Evolutionary conservation across 2,113 vertebrate species (phyloP), one percentile per base, ranked within the genome.

Genomic region (Sceloporus tristichus): DNA sequence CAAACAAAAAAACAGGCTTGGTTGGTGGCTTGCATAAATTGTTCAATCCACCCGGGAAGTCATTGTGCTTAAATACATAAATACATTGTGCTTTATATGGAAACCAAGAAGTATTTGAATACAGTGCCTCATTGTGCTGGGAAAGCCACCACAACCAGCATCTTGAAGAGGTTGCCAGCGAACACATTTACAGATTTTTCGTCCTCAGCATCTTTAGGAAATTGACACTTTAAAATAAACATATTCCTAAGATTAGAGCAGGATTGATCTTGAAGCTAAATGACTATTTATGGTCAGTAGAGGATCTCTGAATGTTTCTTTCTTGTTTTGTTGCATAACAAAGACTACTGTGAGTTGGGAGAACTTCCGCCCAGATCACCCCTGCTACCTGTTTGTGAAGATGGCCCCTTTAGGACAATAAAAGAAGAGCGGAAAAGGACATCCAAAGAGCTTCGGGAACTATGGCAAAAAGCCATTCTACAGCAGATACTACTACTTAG

Each of bases 401-500:
- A 98, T 66, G 93, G 97, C 0, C 91, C 95, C 9, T 97, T 98
- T 86, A 95, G 96, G 48, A 92, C 95, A 0, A 95, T 97, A n/a
- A 96, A 95, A 7, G 98, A 98, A 91, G 98, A 98, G 82, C 96
- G 96, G 89, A 98, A 95, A 76, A 96, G 93, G 78, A 97, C 97
- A 1, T 92, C 97, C 11, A 95, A 93, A 0, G 98, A 99, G 91
- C 97, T 99, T 42, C 96, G 98, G 0, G 98, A 98, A 71, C 95
- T 99, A n/a, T 99, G 99, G 99, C 98, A 95, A 91, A 99, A 99
- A 92, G 98, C 99, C 66, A 98, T 99, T 90, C 95, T 98, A 29
- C 98, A 99, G 89, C 99, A 99, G 95, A 99, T 99, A 88, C 96
- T 99, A 42, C 97, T 99, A 0, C 98, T 99, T 84, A 97, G 99